These are phyloP conservation scores for Caenorhabditis sp. DNA, from an alignment of 2,888 invertebrate genomes.

Conservation along the genomic window DNA sequence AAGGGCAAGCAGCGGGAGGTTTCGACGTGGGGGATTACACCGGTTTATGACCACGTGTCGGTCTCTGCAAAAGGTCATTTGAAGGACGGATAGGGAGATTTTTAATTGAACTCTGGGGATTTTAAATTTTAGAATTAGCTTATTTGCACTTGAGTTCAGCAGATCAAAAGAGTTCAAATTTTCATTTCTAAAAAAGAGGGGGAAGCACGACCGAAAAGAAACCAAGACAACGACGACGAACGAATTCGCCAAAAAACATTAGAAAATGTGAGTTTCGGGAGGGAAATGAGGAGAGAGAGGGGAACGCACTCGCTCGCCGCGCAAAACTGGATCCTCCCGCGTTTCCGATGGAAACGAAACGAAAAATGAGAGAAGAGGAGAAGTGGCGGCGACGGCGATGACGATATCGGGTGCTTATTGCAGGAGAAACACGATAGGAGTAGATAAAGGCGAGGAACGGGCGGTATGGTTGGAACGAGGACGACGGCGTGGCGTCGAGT, in stretches of 20 bases:
- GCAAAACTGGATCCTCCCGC: constrained; percentile 3
- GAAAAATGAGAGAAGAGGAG: constrained; percentile 1
- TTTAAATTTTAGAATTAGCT: background rate
- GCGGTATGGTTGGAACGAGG: background rate
- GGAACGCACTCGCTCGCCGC: background rate
- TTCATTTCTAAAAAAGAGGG: constrained; percentile 12
- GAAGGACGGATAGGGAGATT: background rate
- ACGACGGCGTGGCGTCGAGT: constrained; percentile 37
- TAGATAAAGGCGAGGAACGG: constrained; percentile 45
- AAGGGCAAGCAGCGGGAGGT: constrained; percentile 1
- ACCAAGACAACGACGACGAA: background rate
- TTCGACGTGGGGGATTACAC: constrained; percentile 6
- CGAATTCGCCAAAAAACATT: background rate
- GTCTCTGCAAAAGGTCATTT: constrained; percentile 5
- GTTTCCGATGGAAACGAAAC: constrained; percentile 2
- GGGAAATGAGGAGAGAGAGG: background rate
- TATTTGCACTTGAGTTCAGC: too few relatives aligned
- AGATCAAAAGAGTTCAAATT: background rate
- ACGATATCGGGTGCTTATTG: constrained; percentile 18
- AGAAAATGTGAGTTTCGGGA: constrained; percentile 13
- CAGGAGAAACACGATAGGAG: constrained; percentile 46
- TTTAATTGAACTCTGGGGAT: background rate
- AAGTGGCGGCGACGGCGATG: background rate
- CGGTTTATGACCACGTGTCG: constrained; percentile 12
- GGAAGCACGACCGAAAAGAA: background rate